Base-by-base conservation (phyloP, 1,140 invertebrate genomes). In the Diachasmimorpha longicaudata region DNA sequence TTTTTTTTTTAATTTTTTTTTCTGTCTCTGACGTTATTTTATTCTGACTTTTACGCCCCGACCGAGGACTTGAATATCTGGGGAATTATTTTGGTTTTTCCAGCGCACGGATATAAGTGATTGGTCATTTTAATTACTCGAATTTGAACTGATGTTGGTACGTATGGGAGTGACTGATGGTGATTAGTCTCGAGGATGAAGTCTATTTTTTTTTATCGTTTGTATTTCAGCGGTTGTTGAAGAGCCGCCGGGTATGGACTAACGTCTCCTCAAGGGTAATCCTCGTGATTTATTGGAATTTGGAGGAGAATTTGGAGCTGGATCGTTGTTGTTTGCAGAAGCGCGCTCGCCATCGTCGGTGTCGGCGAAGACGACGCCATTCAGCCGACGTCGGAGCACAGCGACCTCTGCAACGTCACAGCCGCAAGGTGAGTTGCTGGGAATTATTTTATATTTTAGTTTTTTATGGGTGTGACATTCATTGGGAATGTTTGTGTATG, bases 401-500 rank as follows among this genome's bases (percentile, higher is more conserved):
- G 82, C 85, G 85, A 85, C 82, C 83, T 85, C 84, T 82, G 81
- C 83, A 79, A 77, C 82, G 81, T 83, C 80, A 84, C 86, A 88
- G 88, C 88, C 88, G 87, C 81, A 87, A 89, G 88, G 87, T 89
- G 79, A 88, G 88, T 85, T 23, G 14, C 19, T 52, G 14, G 14
- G 14, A n/a, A 52, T 19, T 19, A 16, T 52, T 52, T 52, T 16
- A 52, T 52, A 16, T n/a, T 52, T 52, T 52, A 16, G 9, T 52
- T 52, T 52, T 52, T 52, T 52, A 52, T 52, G 48, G 14, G 11
- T 16, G 1, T n/a, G 9, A 52, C 48, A 52, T 52, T 52, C 19
- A 52, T 52, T n/a, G 48, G 48, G 19, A 52, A 52, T 52, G 16
- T 14, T 5, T 9, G 14, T 9, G 48, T 6, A 31, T 72, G 23